phyloP scores from a whole-genome alignment of 2,888 invertebrate genomes.

The Conomelus anceps region DNA sequence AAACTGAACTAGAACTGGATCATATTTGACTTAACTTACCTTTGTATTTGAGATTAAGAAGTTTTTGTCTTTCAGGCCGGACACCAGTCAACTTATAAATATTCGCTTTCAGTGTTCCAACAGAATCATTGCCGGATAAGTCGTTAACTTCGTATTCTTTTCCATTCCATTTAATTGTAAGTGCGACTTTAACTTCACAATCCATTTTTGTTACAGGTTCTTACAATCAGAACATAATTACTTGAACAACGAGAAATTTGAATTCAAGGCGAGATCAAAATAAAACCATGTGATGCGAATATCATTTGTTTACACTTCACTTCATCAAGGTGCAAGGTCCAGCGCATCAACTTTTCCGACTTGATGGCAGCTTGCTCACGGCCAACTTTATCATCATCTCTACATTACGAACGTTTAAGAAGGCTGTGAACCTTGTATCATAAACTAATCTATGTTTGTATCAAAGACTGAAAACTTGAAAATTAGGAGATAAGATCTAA shows the following conservation, averaged over 20 bases:
- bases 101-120: constrained; percentile 68
- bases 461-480: too few species aligned
- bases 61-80: constrained; percentile 85
- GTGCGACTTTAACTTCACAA: constrained; percentile 25
- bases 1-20: constrained; percentile 27
- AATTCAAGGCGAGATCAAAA: background rate
- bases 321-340: too few species aligned
- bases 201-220: constrained; percentile 20
- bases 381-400: too few species aligned
- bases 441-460: too few species aligned
- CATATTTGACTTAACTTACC: constrained; percentile 59
- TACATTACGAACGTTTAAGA: too few species aligned
- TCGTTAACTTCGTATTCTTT: constrained; percentile 76
- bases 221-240: background rate
- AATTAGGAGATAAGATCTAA: too few species aligned
- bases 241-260: background rate
- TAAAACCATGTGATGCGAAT: background rate
- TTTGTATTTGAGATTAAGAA: constrained; percentile 86
- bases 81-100: constrained; percentile 86
- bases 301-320: background rate
- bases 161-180: constrained; percentile 89
- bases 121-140: constrained; percentile 69
- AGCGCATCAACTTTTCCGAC: too few species aligned
- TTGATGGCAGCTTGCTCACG: too few species aligned
- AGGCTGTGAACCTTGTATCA: too few species aligned